These are phyloP conservation scores for Mellivora capensis DNA, from an alignment of 2,113 vertebrate genomes.

Conservation along the genomic window DNA sequence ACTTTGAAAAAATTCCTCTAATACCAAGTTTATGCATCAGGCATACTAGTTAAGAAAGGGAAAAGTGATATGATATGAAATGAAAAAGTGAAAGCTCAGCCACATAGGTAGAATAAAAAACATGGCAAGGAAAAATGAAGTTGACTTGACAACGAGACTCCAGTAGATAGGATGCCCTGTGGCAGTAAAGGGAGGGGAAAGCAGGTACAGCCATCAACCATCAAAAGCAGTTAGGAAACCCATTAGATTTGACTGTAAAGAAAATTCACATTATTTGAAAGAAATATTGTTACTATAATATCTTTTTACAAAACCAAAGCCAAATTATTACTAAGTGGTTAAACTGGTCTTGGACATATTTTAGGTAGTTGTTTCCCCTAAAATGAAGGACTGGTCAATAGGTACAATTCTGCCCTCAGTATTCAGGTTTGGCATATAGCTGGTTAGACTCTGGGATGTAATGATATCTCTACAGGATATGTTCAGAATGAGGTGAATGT, in stretches of 20 bases:
- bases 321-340: not conserved
- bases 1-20: not conserved
- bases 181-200: not conserved
- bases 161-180: not conserved
- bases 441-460: not conserved
- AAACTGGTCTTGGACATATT: not conserved
- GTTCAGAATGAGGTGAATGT: not conserved
- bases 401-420: not conserved
- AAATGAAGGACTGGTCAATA: not conserved
- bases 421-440: not conserved
- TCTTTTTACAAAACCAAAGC: not conserved
- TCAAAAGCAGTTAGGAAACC: not conserved
- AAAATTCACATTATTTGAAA: not conserved
- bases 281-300: not conserved
- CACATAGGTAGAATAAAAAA: not conserved
- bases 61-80: not conserved
- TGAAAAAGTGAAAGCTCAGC: not conserved
- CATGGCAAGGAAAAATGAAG: not conserved
- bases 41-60: not conserved
- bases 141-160: not conserved
- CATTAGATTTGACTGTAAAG: not conserved
- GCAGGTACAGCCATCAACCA: accelerated
- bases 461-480: not conserved
- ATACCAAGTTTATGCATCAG: not conserved
- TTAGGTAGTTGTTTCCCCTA: not conserved